A percentile compares a stretch with the other conserved stretches of the same genome.
Conservation (phyloP, 2,113 vertebrate genomes). For the Cromileptes altivelis region DNA sequence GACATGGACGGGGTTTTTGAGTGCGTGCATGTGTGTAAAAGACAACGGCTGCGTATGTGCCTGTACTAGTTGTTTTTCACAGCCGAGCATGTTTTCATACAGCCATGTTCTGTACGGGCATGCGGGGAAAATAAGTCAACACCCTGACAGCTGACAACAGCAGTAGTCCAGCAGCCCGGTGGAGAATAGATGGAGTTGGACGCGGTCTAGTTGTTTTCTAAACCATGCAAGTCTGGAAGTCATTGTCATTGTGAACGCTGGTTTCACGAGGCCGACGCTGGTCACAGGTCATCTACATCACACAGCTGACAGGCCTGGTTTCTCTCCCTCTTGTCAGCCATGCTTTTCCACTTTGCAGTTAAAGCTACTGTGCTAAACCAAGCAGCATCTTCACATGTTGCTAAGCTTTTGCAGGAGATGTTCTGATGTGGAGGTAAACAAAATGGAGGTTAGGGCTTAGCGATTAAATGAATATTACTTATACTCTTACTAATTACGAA, state of each 20-base stretch:
- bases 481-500: no score
- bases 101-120: slow-evolving; percentile 52
- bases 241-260: slow-evolving; percentile 52
- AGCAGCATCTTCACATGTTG: slow-evolving; percentile 21
- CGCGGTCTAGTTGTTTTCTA: slow-evolving; percentile 54
- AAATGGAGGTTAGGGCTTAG: no score
- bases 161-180: slow-evolving; percentile 34
- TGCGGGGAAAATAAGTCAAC: slow-evolving; percentile 56
- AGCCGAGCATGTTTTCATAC: slow-evolving; percentile 20
- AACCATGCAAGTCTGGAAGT: slow-evolving; percentile 65
- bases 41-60: neutral
- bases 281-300: slow-evolving; percentile 69
- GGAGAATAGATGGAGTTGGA: slow-evolving; percentile 44
- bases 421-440: neutral
- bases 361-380: slow-evolving; percentile 37
- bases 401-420: neutral
- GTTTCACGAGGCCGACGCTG: slow-evolving; percentile 32
- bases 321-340: slow-evolving; percentile 50
- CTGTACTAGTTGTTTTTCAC: neutral
- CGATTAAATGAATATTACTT: no score
- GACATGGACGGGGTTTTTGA: slow-evolving; percentile 16
- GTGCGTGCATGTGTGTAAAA: slow-evolving; percentile 15
- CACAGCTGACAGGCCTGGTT: slow-evolving; percentile 39
- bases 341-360: slow-evolving; percentile 39
- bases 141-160: slow-evolving; percentile 60